Base-by-base conservation (phyloP, 1,140 invertebrate species). In the Tetramorium alpestre region DNA sequence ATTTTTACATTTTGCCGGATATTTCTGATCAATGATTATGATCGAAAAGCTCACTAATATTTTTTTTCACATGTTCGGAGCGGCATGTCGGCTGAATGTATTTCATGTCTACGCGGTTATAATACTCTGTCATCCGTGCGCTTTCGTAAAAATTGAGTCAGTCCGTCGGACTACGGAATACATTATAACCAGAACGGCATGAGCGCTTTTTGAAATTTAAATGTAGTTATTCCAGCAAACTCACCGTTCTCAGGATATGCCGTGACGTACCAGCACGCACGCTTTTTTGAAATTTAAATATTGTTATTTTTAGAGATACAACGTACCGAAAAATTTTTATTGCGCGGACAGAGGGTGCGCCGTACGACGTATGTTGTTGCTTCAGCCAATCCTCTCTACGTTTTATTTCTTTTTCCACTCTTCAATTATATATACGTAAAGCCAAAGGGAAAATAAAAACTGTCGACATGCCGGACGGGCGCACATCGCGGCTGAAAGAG, bases 341-440 rank as follows among this genome's bases (percentile, higher is more conserved):
- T 84, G 69, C 80, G 18, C 80, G 41, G 25, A 38, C 80, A 18
- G 33, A 25, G 64, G 51, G 18, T 8, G 44, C 22, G n/a, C 56
- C 49, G 18, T 41, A 22, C 67, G 38, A 82, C 67, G 67, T 84
- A 84, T 64, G 77, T 75, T 85, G 58, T 85, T 65, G 76, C 88
- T 70, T 89, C 64, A 33, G 49, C 87, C 70, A 75, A 60, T 87
- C 67, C 73, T 54, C 58, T 69, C 38, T 58, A 33, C 51, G 41
- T 13, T 75, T 58, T 72, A 67, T 64, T 38, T 28, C 38, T 49
- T 58, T 67, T 86, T 62, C 51, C 28, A 82, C 75, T 51, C 85
- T 90, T 78, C 86, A 90, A 90, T 90, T 89, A 87, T 58, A 69
- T 77, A 38, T 62, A 70, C 22, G 67, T 49, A 87, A 87, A 87